A percentile compares a stretch with the other conserved stretches of the same genome.
phyloP scores from a whole-genome alignment of 2,888 invertebrate genomes.

The Dryadula phaetusa region DNA sequence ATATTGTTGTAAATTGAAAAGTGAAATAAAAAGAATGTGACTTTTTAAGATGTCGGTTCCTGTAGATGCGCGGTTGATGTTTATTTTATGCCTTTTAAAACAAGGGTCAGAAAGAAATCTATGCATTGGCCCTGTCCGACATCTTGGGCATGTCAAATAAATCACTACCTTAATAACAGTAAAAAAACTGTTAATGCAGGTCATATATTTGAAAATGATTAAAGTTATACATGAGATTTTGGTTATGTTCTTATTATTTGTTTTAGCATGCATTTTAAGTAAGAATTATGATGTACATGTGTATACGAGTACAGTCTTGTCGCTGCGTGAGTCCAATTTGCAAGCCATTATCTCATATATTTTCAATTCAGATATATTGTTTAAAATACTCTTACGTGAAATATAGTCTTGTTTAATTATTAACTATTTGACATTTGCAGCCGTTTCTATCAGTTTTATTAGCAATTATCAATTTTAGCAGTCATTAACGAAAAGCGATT shows the following conservation, averaged over 20 bases:
- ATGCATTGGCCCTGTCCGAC: slow-evolving; percentile 73
- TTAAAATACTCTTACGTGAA: neutral
- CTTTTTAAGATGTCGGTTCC: slow-evolving; percentile 58
- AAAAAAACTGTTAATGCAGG: slow-evolving; percentile 67
- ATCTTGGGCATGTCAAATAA: slow-evolving; percentile 73
- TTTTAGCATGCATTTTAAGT: slow-evolving; percentile 35
- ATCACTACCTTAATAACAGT: slow-evolving; percentile 75
- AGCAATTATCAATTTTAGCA: slow-evolving; percentile 70
- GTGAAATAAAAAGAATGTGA: slow-evolving; percentile 50
- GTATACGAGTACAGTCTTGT: slow-evolving; percentile 1
- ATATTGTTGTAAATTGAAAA: slow-evolving; percentile 47
- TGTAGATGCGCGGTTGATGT: slow-evolving; percentile 57
- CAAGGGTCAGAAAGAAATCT: slow-evolving; percentile 69
- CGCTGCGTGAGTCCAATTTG: slow-evolving; percentile 1
- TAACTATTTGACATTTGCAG: neutral
- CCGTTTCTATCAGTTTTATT: slow-evolving; percentile 52
- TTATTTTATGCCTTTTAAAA: slow-evolving; percentile 69
- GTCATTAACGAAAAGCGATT: slow-evolving; percentile 67
- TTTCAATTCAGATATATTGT: neutral
- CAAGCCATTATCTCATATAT: neutral
- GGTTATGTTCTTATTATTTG: slow-evolving; percentile 37
- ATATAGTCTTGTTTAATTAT: neutral
- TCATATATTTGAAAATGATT: slow-evolving; percentile 71
- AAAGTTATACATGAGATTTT: slow-evolving; percentile 56
- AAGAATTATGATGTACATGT: slow-evolving; percentile 17